Conservation (phyloP, 2,113 vertebrate genomes). For the Galemys pyrenaicus region DNA sequence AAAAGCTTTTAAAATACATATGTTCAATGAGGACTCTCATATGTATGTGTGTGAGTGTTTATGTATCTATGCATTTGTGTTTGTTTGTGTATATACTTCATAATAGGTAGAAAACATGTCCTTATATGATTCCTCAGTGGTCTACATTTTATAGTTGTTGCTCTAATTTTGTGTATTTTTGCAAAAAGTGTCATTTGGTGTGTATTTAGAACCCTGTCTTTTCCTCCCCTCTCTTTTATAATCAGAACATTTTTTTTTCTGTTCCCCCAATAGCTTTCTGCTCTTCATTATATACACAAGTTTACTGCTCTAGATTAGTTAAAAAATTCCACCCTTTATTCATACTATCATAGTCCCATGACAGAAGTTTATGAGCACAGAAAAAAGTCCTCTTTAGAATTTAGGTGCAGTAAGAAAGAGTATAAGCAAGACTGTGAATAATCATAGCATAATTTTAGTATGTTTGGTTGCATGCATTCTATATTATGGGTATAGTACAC, state of each 20-base stretch:
- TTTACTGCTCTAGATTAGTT: background rate
- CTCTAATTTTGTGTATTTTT: background rate
- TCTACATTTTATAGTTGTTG: background rate
- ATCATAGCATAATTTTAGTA: background rate
- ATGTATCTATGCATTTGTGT: background rate
- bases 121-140: background rate
- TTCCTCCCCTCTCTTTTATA: background rate
- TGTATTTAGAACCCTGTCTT: background rate
- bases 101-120: background rate
- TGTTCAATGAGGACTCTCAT: background rate
- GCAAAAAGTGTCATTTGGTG: background rate
- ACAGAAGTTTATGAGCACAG: background rate
- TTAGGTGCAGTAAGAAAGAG: background rate
- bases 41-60: background rate
- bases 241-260: background rate
- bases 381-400: background rate
- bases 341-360: background rate
- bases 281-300: background rate
- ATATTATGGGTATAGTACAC: background rate
- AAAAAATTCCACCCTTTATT: accelerated
- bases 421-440: background rate
- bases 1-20: background rate
- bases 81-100: background rate
- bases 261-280: background rate
- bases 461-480: no score